Conservation (phyloP, 2,113 vertebrate genomes). For the Piprites chloris region DNA sequence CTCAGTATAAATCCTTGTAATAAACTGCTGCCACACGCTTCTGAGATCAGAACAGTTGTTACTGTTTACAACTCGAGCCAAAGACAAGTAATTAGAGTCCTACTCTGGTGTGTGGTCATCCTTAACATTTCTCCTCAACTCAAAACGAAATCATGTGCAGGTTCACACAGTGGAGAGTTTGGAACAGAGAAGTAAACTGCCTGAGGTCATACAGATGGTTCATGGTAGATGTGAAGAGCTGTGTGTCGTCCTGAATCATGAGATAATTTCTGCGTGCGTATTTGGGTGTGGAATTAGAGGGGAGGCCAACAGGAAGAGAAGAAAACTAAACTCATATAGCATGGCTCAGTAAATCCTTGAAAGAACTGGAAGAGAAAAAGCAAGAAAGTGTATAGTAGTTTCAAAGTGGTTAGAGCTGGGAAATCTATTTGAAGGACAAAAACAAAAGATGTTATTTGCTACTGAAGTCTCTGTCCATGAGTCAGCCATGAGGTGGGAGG, state of each 20-base stretch:
- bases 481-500: neutral
- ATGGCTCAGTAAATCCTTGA: neutral
- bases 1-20: neutral
- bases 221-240: neutral
- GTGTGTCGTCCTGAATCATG: neutral
- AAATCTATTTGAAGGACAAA: neutral
- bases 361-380: neutral
- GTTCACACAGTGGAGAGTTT: neutral
- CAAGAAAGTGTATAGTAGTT: neutral
- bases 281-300: neutral
- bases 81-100: neutral
- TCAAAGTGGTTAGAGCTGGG: neutral
- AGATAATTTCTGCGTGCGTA: neutral
- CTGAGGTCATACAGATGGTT: neutral
- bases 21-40: neutral
- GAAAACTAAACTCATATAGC: neutral
- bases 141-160: neutral
- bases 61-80: neutral
- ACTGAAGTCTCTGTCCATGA: neutral
- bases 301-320: neutral
- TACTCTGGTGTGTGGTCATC: neutral
- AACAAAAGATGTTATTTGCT: neutral
- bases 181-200: neutral
- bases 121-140: neutral
- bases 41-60: neutral